Evolutionary conservation across 1,140 invertebrate genomes (phyloP).

Genomic region (Calephelis virginiensis): DNA sequence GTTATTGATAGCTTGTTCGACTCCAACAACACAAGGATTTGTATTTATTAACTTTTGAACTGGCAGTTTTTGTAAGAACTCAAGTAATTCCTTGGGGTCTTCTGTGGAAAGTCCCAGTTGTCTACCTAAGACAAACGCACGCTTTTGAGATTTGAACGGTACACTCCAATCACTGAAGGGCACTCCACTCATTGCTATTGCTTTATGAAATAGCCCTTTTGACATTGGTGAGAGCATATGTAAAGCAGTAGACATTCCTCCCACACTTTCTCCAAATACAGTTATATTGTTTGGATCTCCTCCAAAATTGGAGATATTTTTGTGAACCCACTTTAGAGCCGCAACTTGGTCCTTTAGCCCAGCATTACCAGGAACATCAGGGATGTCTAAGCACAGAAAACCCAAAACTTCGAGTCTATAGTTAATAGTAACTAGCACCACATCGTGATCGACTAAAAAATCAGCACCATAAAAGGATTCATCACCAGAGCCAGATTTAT

Average conservation of each 20-base stretch:
- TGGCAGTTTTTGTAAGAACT: slow-evolving; percentile 70
- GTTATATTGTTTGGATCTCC: no score
- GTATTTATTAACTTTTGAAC: slow-evolving; percentile 53
- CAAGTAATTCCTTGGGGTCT: slow-evolving; percentile 53
- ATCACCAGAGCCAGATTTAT: slow-evolving; percentile 15
- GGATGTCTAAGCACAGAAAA: slow-evolving; percentile 36
- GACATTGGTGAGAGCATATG: slow-evolving; percentile 48
- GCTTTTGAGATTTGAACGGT: slow-evolving; percentile 7
- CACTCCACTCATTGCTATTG: slow-evolving; percentile 26
- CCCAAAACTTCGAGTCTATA: slow-evolving; percentile 59
- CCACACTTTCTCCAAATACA: slow-evolving; percentile 79
- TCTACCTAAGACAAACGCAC: slow-evolving; percentile 36
- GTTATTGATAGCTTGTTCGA: slow-evolving; percentile 36
- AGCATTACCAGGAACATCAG: slow-evolving; percentile 82
- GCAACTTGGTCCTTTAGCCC: slow-evolving; percentile 83
- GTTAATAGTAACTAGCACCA: slow-evolving; percentile 77
- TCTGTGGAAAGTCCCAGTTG: slow-evolving; percentile 41
- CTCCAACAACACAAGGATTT: slow-evolving; percentile 36
- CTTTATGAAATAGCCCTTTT: slow-evolving; percentile 41
- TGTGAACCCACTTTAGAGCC: slow-evolving; percentile 49
- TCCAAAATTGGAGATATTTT: slow-evolving; percentile 75
- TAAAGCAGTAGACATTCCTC: slow-evolving; percentile 69
- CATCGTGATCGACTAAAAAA: slow-evolving; percentile 23
- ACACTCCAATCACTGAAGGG: slow-evolving; percentile 24
- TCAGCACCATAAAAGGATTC: slow-evolving; percentile 26